Evolutionary conservation across 2,113 vertebrate species (phyloP).

Genomic region (Dipodomys merriami): DNA sequence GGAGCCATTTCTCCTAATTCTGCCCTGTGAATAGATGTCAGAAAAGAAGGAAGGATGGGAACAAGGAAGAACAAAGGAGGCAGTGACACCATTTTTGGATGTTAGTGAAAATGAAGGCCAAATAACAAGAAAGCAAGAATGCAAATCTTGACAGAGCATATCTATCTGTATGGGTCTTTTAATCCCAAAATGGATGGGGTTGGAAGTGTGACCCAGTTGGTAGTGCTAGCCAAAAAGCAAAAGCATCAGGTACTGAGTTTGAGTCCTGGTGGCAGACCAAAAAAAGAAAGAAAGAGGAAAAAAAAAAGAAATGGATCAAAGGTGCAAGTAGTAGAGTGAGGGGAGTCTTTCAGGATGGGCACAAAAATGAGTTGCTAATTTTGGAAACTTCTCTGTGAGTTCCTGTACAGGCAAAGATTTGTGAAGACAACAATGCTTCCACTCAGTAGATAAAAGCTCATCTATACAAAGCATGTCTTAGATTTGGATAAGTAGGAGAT

Average conservation of each 20-base stretch:
- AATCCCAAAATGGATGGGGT: background rate
- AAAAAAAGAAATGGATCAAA: no score
- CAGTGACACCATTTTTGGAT: fast-evolving
- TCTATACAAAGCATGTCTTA: background rate
- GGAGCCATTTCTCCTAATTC: background rate
- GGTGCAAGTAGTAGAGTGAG: background rate
- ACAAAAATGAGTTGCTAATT: background rate
- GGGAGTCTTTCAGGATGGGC: background rate
- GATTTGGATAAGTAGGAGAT: background rate
- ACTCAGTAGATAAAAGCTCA: background rate
- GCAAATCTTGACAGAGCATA: background rate
- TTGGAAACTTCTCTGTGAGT: background rate
- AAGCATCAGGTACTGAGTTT: no score
- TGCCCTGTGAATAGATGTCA: background rate
- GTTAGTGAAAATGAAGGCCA: background rate
- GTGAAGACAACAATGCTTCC: background rate
- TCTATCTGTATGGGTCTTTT: background rate
- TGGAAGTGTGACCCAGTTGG: no score
- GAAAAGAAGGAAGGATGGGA: background rate
- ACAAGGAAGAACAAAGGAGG: background rate
- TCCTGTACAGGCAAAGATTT: background rate
- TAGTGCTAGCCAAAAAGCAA: no score
- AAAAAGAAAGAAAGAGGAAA: no score
- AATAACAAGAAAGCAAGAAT: background rate
- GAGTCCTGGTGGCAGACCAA: no score